A percentile compares a stretch with the other conserved stretches of the same genome.
phyloP scores from a whole-genome alignment of 1,140 invertebrate genomes.

The Drosophila bipectinata region DNA sequence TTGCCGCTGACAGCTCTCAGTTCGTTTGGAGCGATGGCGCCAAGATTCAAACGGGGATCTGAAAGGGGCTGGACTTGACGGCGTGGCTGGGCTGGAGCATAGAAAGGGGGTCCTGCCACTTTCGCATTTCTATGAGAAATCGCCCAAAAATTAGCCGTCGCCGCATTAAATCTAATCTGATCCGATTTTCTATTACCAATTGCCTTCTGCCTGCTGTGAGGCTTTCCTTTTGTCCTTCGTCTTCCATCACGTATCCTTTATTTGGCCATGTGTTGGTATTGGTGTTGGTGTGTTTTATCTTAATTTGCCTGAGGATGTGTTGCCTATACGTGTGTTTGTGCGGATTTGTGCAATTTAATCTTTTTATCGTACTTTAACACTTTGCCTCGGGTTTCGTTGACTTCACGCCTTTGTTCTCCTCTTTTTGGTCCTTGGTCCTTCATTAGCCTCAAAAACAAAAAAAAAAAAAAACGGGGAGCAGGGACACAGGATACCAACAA shows the following conservation, averaged over 20 bases:
- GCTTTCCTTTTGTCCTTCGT: conserved; percentile 9
- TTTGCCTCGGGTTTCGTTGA: conserved; percentile 56
- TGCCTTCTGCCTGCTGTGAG: conserved; percentile 30
- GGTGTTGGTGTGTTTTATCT: conserved; percentile 35
- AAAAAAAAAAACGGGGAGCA: conserved; percentile 1
- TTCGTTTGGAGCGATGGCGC: conserved; percentile 35
- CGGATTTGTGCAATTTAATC: conserved; percentile 70
- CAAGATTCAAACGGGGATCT: conserved; percentile 9
- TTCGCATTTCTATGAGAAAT: conserved; percentile 66
- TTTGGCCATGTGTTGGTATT: conserved; percentile 8
- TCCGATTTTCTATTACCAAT: conserved; percentile 81
- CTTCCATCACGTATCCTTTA: conserved; percentile 21
- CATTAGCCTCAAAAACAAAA: conserved; percentile 33
- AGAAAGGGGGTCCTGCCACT: conserved; percentile 3
- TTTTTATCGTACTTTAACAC: conserved; percentile 80
- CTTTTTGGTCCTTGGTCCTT: conserved; percentile 30
- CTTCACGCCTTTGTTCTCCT: conserved; percentile 67
- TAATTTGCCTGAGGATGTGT: conserved; percentile 41
- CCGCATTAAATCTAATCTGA: conserved; percentile 82
- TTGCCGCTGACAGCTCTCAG: conserved; percentile 66
- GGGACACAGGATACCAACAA: conserved; percentile 15
- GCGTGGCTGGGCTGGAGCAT: no score
- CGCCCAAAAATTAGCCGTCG: conserved; percentile 73
- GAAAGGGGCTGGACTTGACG: background rate
- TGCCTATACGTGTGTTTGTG: conserved; percentile 34